Evolutionary conservation across 2,113 vertebrate species (phyloP).

Genomic region (Eulemur macaco): DNA sequence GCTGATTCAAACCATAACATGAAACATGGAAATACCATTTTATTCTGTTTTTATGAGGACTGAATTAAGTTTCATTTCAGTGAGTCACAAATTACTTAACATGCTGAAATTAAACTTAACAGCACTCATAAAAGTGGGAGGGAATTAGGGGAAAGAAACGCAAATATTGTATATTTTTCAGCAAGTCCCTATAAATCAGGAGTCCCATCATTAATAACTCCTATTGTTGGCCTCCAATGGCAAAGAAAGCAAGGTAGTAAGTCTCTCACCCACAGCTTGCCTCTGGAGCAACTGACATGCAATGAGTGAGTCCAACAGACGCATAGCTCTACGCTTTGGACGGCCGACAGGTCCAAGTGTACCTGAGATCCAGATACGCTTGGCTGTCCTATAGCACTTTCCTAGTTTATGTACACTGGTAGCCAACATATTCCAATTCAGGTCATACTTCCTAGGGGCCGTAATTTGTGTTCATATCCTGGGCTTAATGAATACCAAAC

Average conservation of each 20-base stretch:
- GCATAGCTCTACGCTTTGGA: not conserved
- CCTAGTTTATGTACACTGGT: too few relatives aligned
- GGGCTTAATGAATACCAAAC: not conserved
- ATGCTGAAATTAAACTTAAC: conserved; percentile 65
- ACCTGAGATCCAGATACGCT: not conserved
- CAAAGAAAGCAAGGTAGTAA: not conserved
- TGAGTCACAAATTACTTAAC: conserved; percentile 61
- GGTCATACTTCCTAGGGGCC: not conserved
- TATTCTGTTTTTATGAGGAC: conserved; percentile 58
- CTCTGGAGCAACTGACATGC: not conserved
- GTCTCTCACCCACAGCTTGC: not conserved
- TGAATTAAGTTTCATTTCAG: conserved; percentile 41
- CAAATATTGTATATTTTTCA: conserved; percentile 44
- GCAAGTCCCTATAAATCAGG: conserved; percentile 37
- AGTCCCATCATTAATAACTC: not conserved
- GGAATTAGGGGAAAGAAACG: conserved; percentile 4
- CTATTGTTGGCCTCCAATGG: not conserved
- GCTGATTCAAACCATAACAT: not conserved
- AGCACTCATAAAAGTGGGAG: conserved; percentile 51
- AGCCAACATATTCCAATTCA: fast-evolving
- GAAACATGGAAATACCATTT: conserved; percentile 57
- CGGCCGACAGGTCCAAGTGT: not conserved
- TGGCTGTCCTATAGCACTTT: not conserved
- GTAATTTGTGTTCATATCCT: not conserved
- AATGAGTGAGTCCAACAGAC: not conserved